A percentile compares a stretch with the other conserved stretches of the same genome.
Evolutionary conservation across 2,797 vertebrate species (phyloP).

Genomic region (Holocentrus rufus): DNA sequence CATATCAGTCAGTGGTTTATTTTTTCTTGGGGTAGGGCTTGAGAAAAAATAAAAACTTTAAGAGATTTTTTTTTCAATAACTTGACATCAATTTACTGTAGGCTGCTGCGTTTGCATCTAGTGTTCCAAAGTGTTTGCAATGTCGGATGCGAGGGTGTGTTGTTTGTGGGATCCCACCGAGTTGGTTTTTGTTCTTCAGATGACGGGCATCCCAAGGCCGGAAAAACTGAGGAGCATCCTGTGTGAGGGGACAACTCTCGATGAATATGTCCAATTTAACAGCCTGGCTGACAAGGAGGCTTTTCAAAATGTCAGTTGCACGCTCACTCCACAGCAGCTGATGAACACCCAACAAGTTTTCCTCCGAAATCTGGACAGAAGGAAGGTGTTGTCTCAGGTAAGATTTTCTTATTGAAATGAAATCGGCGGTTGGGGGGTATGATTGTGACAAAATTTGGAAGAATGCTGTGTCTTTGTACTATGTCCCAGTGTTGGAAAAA

Average conservation of each 20-base stretch:
- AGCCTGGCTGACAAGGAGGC: conserved; percentile 68
- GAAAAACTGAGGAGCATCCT: conserved; percentile 67
- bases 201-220: conserved; percentile 29
- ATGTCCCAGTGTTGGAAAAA: neutral
- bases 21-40: neutral
- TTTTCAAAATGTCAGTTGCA: conserved; percentile 83
- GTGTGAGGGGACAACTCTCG: conserved; percentile 72
- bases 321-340: conserved; percentile 76
- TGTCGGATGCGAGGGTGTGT: conserved; percentile 31
- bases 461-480: neutral
- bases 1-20: neutral
- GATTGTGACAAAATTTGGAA: conserved; percentile 5
- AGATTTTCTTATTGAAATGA: conserved; percentile 24
- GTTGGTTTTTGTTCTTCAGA: conserved; percentile 56
- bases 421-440: no score
- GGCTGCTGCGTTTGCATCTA: neutral
- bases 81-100: no score
- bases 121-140: neutral
- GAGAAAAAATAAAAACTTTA: neutral
- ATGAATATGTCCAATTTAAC: conserved; percentile 76
- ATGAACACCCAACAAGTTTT: conserved; percentile 69
- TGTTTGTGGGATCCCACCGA: conserved; percentile 35
- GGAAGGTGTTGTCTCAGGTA: conserved; percentile 75
- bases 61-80: no score
- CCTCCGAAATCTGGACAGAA: conserved; percentile 70